phyloP scores from a whole-genome alignment of 2,888 invertebrate genomes.

The Drosophila macrothrix region DNA sequence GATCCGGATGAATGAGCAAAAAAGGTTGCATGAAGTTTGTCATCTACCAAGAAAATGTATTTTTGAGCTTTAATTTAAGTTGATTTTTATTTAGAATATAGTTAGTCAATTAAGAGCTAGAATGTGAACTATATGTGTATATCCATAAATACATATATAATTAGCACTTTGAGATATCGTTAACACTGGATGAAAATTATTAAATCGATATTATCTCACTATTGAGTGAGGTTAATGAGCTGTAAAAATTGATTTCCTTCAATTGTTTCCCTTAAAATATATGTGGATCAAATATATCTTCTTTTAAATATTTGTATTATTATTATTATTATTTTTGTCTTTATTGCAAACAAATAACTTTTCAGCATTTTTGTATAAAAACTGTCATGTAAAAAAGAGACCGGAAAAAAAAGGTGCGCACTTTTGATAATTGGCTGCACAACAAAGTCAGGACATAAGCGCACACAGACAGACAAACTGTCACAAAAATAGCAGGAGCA shows the following conservation, averaged over 20 bases:
- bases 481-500: slow-evolving; percentile 14
- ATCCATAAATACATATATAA: not conserved
- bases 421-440: slow-evolving; percentile 68
- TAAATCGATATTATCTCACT: not conserved
- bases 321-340: slow-evolving; percentile 26
- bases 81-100: not conserved
- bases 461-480: slow-evolving; percentile 10
- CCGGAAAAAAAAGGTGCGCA: slow-evolving; percentile 18
- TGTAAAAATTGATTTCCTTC: not conserved
- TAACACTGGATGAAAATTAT: not conserved
- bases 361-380: slow-evolving; percentile 29
- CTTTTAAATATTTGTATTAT: slow-evolving; percentile 22
- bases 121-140: not conserved
- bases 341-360: slow-evolving; percentile 30
- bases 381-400: slow-evolving; percentile 12
- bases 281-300: slow-evolving; percentile 3
- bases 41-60: not conserved
- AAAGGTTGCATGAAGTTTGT: not conserved
- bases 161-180: not conserved
- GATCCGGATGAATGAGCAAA: not conserved
- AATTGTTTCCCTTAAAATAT: not conserved
- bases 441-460: slow-evolving; percentile 13
- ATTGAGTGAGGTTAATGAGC: no score
- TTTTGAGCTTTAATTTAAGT: not conserved
- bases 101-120: not conserved